These are phyloP conservation scores for Stenoptilia bipunctidactyla DNA, from an alignment of 2,888 invertebrate species.

Conservation along the genomic window DNA sequence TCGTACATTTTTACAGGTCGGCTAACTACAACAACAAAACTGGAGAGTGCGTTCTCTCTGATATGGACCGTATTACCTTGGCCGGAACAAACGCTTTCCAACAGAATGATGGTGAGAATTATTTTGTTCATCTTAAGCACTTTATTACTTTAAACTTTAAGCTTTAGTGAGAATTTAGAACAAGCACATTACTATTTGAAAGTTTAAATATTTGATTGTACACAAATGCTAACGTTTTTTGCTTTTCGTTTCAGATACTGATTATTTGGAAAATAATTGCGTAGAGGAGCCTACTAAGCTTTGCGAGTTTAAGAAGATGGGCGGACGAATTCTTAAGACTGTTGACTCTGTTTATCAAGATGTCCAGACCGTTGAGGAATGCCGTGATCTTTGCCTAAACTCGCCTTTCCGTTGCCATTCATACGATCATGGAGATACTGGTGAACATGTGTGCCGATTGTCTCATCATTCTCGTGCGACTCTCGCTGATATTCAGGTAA, in stretches of 20 bases:
- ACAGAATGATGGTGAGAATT: slow-evolving; percentile 68
- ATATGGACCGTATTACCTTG: slow-evolving; percentile 92
- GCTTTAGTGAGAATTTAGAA: too few species aligned
- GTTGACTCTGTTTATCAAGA: slow-evolving; percentile 95
- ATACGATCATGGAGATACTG: slow-evolving; percentile 94
- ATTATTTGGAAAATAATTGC: slow-evolving; percentile 93
- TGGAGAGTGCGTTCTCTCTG: slow-evolving; percentile 88
- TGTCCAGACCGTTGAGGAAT: slow-evolving; percentile 87
- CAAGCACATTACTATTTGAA: too few species aligned
- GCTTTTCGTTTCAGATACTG: slow-evolving; percentile 55
- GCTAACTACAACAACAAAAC: slow-evolving; percentile 90
- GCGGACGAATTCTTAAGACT: slow-evolving; percentile 90
- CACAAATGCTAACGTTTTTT: slow-evolving; percentile 1
- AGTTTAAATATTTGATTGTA: too few species aligned
- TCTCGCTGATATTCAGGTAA: slow-evolving; percentile 86
- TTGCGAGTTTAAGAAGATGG: slow-evolving; percentile 92
- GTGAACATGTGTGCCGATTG: slow-evolving; percentile 92
- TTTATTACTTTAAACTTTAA: too few species aligned
- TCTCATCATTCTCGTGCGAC: slow-evolving; percentile 93
- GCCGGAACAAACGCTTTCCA: slow-evolving; percentile 86
- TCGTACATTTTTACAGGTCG: slow-evolving; percentile 75
- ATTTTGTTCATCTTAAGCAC: neutral
- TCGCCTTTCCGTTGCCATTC: slow-evolving; percentile 93
- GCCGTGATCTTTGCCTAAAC: slow-evolving; percentile 88
- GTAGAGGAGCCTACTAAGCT: slow-evolving; percentile 94